Base-by-base conservation (phyloP, 1,140 invertebrate genomes). In the Anagrus nilaparvatae region DNA sequence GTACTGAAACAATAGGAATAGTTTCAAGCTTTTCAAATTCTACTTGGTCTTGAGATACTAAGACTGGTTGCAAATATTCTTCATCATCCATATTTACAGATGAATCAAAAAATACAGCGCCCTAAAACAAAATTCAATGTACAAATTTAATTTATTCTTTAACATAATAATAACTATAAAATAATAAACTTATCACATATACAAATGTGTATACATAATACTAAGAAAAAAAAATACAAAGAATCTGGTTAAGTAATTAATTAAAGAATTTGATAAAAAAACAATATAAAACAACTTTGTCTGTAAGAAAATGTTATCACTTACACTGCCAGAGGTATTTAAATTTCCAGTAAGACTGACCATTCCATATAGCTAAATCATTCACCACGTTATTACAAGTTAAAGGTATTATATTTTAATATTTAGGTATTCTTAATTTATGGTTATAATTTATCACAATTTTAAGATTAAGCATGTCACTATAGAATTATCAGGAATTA, bases 91-190 rank as follows among this genome's bases (percentile, higher is more conserved):
- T 72, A 41, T 70, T 71, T 38, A 63, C 51, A 27, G 68, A 60
- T 46, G 66, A 61, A 57, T 71, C 70, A 49, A 74, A 74, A 61
- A 73, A 74, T 28, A 68, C 69, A 44, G 69, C 72, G 47, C 72
- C 72, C 70, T 75, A 43, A 47, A 64, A 52, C 35, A 17, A 17
- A 19, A 34, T 34, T 18, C 1, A 34, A 34, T 34, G 32, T 20
- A 10, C 18, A 17, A 34, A 34, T 17, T 18, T 6, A 3, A 17
- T 5, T 8, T 30, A 34, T 18, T 34, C 19, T 17, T 17, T 4
- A 18, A 16, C 1, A n/a, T 14, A 17, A 6, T 16, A 34, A 34
- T 34, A 34, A 17, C 9, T 34, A 10, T 8, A 10, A n/a, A n/a
- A n/a, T 30, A 5, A 30, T n/a, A 30, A n/a, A 30, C 5, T 30